phyloP scores from a whole-genome alignment of 2,113 vertebrate species.

The Triplophysa dalaica region DNA sequence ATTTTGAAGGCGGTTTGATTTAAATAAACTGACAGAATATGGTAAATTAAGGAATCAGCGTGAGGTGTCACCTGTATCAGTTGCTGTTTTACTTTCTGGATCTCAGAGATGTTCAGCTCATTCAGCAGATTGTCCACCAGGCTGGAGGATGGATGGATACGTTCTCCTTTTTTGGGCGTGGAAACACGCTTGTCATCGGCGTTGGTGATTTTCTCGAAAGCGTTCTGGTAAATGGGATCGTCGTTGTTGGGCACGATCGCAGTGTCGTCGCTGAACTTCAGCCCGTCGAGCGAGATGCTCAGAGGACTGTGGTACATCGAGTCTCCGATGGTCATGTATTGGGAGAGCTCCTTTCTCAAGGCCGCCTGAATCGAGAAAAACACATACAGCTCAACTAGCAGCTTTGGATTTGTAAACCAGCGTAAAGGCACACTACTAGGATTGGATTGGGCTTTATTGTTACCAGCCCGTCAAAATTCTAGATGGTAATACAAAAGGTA shows the following conservation, averaged over 20 bases:
- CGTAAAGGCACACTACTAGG: too few species aligned
- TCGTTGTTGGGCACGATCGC: slow-evolving; percentile 83
- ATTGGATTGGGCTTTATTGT: too few species aligned
- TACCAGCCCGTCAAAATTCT: too few species aligned
- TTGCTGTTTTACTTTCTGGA: slow-evolving; percentile 97
- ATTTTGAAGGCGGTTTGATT: too few species aligned
- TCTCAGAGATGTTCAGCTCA: slow-evolving; percentile 97
- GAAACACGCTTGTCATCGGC: slow-evolving; percentile 75
- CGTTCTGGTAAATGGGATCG: slow-evolving; percentile 87
- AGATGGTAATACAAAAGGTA: background rate
- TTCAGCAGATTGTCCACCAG: slow-evolving; percentile 95
- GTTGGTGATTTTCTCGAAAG: slow-evolving; percentile 76
- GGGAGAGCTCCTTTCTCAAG: slow-evolving; percentile 93
- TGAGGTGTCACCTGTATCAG: slow-evolving; percentile 82
- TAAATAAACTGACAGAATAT: too few species aligned
- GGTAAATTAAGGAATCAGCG: too few species aligned
- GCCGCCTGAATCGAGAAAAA: slow-evolving; percentile 65
- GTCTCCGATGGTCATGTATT: slow-evolving; percentile 96
- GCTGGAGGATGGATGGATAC: slow-evolving; percentile 87
- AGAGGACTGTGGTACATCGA: slow-evolving; percentile 75
- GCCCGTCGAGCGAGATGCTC: slow-evolving; percentile 86
- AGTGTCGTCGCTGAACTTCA: slow-evolving; percentile 88
- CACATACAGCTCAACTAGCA: too few species aligned
- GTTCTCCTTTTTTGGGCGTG: slow-evolving; percentile 79
- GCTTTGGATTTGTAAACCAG: too few species aligned